These are phyloP conservation scores for Heliopora coerulea DNA, from an alignment of 92 coral and sea anemone genomes.

Conservation along the genomic window DNA sequence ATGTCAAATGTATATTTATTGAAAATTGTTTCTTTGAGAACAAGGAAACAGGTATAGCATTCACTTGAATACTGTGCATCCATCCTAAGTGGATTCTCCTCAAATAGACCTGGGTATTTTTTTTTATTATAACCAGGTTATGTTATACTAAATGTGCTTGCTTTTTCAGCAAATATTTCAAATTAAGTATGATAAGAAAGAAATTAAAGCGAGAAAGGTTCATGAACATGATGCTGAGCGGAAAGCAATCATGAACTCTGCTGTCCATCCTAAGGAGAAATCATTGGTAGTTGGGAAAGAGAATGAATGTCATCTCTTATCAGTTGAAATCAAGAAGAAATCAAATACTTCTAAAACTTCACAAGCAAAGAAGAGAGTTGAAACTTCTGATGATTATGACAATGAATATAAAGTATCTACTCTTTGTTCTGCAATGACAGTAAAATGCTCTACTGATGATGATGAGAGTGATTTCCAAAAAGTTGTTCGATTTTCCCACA, in stretches of 20 bases:
- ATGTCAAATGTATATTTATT: no score
- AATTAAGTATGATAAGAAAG: conserved; percentile 60
- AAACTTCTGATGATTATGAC: conserved; percentile 48
- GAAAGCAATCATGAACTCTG: conserved; percentile 93
- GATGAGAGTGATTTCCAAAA: conserved; percentile 92
- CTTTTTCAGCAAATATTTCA: conserved; percentile 71
- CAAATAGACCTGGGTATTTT: no score
- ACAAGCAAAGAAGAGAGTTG: conserved; percentile 51
- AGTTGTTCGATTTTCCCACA: conserved; percentile 83
- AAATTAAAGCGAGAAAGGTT: conserved; percentile 70
- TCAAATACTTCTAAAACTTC: conserved; percentile 48
- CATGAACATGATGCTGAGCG: conserved; percentile 94
- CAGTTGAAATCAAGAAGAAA: conserved; percentile 72
- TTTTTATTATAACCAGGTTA: no score
- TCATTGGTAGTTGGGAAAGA: conserved; percentile 91
- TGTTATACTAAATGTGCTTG: no score
- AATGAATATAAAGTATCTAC: conserved; percentile 65
- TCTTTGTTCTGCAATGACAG: conserved; percentile 53
- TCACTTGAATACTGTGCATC: no score
- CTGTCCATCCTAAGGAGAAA: conserved; percentile 75
- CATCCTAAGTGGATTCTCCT: no score
- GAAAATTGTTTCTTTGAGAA: no score
- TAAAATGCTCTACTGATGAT: conserved; percentile 56
- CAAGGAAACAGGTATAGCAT: no score
- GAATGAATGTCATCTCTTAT: conserved; percentile 87